Base-by-base conservation (phyloP, 2,888 invertebrate genomes). In the Amphipyra berbera region DNA sequence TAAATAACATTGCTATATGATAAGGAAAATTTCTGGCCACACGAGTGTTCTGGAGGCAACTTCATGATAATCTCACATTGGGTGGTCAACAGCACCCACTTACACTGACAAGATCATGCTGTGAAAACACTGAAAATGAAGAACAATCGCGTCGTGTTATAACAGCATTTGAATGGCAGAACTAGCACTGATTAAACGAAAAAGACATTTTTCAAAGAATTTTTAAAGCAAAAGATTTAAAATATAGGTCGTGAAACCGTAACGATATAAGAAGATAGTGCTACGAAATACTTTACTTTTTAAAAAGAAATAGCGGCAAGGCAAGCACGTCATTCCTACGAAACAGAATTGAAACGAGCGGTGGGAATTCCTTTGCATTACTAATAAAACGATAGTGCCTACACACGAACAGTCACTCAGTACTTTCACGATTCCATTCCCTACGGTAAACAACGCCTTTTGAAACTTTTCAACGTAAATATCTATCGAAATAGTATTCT, bases 291-390 rank as follows among this genome's bases (percentile, higher is more conserved):
- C 14, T 49, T 33, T 54, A 50, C 49, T 57, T 41, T 44, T 45
- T 48, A 41, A 38, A 53, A 58, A 61, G 53, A 62, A 68, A 68
- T 56, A 53, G 52, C n/a, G 37, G 38, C 30, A 42, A 52, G 13
- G 42, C 21, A 47, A 45, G 68, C 62, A 61, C 68, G 68, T 61
- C 42, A 68, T 48, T 57, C 57, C 49, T 63, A 62, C 48, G 54
- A 72, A 72, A 61, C 57, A 55, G 50, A 59, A 61, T 65, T 59
- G 58, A 55, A 73, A 64, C 42, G 53, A 68, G 63, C 66, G 35
- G 41, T 61, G 73, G 69, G 61, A 79, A 72, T 78, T 68, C 73
- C 62, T 48, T 66, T 66, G 68, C 68, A 72, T 78, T 72, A 78
- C 68, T 78, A 78, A 76, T 78, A 76, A 78, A 78, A 71, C 59